Base-by-base conservation (phyloP, 2,888 invertebrate species). In the Dinocampus coccinellae region DNA sequence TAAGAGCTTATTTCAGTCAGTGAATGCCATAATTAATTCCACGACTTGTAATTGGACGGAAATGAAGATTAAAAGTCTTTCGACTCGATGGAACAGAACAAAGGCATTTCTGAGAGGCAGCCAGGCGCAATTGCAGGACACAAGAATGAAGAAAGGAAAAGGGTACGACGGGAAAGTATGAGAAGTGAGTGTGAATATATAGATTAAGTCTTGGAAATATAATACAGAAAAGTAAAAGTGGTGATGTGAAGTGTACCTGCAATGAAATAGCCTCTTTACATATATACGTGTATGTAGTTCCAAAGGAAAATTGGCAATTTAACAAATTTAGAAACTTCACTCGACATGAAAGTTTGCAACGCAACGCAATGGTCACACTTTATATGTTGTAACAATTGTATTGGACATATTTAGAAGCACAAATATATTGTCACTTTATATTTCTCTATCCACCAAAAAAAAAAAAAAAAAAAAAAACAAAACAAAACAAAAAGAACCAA, bases 271-370 rank as follows among this genome's bases (percentile, higher is more conserved):
- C 69, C 53, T 42, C 36, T 9, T 26, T 9, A 57, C 16, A 55
- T 36, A 67, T 22, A 57, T 47, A 42, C 62, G 58, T 52, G 53
- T 61, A 34, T 58, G 80, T 81, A 83, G 84, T 84, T 85, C 82
- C 79, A 81, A 84, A 84, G 84, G 84, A 85, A 85, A 85, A 85
- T 85, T 86, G 84, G 81, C 83, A 85, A 85, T 86, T 86, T 85
- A 85, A 85, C 84, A 85, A 86, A 86, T 85, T 85, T 85, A 78
- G 83, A 82, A 85, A 85, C 81, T 85, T 85, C 77, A 77, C 73
- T 73, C 73, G 77, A 75, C 78, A 73, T 53, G 72, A 82, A 85
- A 84, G 82, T 85, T 82, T 73, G 47, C 16, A 47, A 47, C 47
- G 7, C 47, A 7, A 7, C 9, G 47, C 47, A 16, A 47, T 2